Evolutionary conservation across 2,113 vertebrate species (phyloP).

Genomic region (Alectura lathami): DNA sequence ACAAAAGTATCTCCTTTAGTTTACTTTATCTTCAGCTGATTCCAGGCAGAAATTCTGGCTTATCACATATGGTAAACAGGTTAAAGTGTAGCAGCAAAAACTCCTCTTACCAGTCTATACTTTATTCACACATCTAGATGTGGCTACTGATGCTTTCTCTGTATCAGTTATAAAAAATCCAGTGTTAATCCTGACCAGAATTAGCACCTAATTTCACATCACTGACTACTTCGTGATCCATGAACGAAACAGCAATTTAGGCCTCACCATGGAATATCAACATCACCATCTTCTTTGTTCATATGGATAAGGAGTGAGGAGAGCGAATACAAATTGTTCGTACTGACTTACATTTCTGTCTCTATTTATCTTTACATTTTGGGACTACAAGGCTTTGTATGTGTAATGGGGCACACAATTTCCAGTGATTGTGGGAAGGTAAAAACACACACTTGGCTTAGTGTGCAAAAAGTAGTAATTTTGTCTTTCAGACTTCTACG

Average conservation of each 20-base stretch:
- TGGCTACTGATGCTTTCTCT: not conserved
- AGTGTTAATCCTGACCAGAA: not conserved
- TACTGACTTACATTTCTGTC: not conserved
- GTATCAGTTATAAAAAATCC: not conserved
- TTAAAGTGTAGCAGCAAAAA: not conserved
- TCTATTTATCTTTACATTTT: not conserved
- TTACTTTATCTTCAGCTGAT: not conserved
- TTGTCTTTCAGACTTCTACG: not conserved
- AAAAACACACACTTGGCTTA: not conserved
- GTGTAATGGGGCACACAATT: not conserved
- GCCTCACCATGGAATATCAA: not conserved
- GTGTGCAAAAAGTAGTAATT: not conserved
- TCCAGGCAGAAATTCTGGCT: conserved; percentile 3
- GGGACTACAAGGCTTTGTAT: not conserved
- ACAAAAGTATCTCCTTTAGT: not conserved
- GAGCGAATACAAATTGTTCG: not conserved
- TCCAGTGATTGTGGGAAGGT: rapidly evolving
- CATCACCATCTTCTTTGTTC: not conserved
- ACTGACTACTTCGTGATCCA: not conserved
- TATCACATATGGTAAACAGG: not conserved
- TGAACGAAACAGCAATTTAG: not conserved
- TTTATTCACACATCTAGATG: not conserved
- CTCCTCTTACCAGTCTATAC: not conserved
- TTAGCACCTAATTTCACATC: not conserved
- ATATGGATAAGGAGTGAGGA: not conserved